A percentile compares a stretch with the other conserved stretches of the same genome.
Evolutionary conservation across 92 coral and sea anemone species (phyloP).

Genomic region (Nematostella vectensis): DNA sequence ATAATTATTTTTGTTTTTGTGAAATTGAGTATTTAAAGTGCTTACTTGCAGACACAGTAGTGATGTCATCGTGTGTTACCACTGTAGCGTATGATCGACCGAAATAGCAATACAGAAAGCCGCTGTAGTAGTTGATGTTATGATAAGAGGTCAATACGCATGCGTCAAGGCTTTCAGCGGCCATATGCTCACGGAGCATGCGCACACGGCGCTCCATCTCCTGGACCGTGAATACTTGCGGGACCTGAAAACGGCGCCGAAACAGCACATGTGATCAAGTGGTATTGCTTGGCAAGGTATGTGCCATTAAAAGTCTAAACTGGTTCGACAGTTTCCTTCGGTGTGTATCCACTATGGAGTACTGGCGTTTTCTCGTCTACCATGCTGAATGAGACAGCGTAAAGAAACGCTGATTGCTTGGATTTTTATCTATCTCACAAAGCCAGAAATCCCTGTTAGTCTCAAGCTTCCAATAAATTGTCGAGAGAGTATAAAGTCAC

Average conservation of each 20-base stretch:
- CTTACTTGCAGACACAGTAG: constrained; percentile 81
- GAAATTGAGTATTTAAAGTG: neutral
- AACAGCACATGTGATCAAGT: too few species aligned
- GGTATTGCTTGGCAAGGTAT: too few species aligned
- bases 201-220: constrained; percentile 76
- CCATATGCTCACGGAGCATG: constrained; percentile 73
- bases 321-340: too few species aligned
- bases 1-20: too few species aligned
- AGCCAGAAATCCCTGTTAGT: too few species aligned
- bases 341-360: too few species aligned
- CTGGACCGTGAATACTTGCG: constrained; percentile 62
- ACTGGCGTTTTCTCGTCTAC: too few species aligned
- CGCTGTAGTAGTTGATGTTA: constrained; percentile 73
- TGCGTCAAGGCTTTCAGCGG: constrained; percentile 62
- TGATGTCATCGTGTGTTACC: constrained; percentile 62
- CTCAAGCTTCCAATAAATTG: too few species aligned
- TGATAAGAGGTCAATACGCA: constrained; percentile 88
- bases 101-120: constrained; percentile 63
- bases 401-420: too few species aligned
- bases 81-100: constrained; percentile 73
- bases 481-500: too few species aligned
- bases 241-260: constrained; percentile 33
- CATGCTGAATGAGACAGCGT: too few species aligned
- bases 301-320: neutral
- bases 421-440: too few species aligned